Base-by-base conservation (phyloP, 92 coral and sea anemone genomes). In the Porites rus region DNA sequence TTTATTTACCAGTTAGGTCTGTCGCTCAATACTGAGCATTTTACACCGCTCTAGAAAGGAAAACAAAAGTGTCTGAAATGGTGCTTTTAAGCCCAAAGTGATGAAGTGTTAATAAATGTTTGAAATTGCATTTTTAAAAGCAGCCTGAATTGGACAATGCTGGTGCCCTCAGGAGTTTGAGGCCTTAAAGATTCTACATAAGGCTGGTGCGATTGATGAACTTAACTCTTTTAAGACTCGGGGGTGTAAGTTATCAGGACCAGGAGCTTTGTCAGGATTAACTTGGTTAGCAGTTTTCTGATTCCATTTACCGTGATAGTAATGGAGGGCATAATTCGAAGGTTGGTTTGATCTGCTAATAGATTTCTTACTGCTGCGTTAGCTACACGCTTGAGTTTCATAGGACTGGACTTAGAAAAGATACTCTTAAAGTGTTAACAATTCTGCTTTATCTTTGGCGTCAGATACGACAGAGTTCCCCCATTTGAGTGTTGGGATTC, bases 171-270 rank as follows among this genome's bases (percentile, higher is more conserved):
- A 1, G 25, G 25, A 24, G 25, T 24, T 24, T 9, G 82, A 87
- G 68, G 86, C 79, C 69, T 63, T 25, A 25, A 65, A 87, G 74
- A 87, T 67, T 24, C 74, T 66, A 25, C 84, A 77, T 66, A 80
- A 69, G 21, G 74, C 90, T 79, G 86, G 90, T 69, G 85, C 85
- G 21, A 78, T 78, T 20, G 62, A 69, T 51, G 70, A 56, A 63
- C 78, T 86, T 64, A 87, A 76, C 59, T 87, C 80, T 87, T 79
- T 86, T 69, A 86, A 69, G 50, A 86, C 78, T 28, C 51, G 84
- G 22, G 85, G 90, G 56, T 78, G 84, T 66, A 74, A 69, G 51
- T 28, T 73, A 28, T 73, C 88, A 69, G 46, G 88, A 50, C 88
- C 88, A 84, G 65, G 31, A 53, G 88, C 81, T 69, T 78, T 78